These are phyloP conservation scores for Limnephilus marmoratus DNA, from an alignment of 2,888 invertebrate species.

Conservation along the genomic window DNA sequence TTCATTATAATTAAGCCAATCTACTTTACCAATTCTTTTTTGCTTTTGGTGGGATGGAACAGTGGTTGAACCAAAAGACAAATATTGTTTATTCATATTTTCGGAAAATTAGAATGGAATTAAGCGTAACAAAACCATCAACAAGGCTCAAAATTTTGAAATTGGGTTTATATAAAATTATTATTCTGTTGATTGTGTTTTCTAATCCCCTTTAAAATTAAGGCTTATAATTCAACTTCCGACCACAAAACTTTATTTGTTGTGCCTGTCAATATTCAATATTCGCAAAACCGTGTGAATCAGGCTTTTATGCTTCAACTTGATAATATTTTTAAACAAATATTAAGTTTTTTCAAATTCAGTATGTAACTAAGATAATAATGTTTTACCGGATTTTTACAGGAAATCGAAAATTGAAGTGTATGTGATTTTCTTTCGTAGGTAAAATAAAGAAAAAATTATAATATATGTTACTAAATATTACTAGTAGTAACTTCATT, in stretches of 20 bases:
- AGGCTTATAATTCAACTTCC: not conserved
- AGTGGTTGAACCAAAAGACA: too few species aligned
- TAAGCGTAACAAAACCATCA: too few species aligned
- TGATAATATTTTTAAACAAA: not conserved
- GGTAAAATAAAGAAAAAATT: too few species aligned
- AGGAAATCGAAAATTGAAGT: too few species aligned
- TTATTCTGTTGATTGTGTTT: not conserved
- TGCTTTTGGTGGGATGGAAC: too few species aligned
- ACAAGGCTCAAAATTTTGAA: not conserved
- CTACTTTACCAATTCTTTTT: too few species aligned
- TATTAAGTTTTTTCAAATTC: not conserved
- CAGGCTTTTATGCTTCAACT: not conserved
- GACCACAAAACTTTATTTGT: not conserved
- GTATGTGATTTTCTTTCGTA: too few species aligned
- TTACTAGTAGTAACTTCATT: too few species aligned
- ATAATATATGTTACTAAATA: too few species aligned
- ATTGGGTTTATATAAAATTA: not conserved
- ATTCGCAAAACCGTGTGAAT: not conserved
- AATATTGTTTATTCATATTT: too few species aligned
- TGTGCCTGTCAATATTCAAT: not conserved
- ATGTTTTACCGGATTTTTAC: not conserved
- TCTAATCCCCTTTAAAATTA: not conserved
- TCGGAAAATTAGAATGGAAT: too few species aligned
- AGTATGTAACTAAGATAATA: not conserved
- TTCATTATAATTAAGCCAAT: too few species aligned